phyloP scores from a whole-genome alignment of 2,888 invertebrate species.

The Tenthredo amoena region DNA sequence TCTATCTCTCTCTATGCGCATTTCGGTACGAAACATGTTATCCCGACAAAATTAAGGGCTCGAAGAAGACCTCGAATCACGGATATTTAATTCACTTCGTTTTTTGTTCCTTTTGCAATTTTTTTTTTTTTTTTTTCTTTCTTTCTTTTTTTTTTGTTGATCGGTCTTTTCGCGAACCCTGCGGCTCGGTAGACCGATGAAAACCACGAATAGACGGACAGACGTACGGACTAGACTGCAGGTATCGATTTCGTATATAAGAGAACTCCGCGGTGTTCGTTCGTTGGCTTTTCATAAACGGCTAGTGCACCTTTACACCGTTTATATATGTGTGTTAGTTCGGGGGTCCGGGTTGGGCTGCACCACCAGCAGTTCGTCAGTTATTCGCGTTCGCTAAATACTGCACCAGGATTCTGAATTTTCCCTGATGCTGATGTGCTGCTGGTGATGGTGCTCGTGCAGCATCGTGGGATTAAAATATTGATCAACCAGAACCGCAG shows the following conservation, averaged over 20 bases:
- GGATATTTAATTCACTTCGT: neutral
- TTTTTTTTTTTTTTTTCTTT: neutral
- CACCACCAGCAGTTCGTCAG: constrained; percentile 53
- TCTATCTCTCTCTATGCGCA: too few relatives aligned
- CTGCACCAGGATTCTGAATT: constrained; percentile 52
- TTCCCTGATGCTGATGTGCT: neutral
- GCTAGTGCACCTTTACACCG: constrained; percentile 48
- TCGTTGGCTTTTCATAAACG: constrained; percentile 41
- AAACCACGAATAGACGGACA: constrained; percentile 45
- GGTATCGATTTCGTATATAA: constrained; percentile 53
- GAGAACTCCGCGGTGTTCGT: constrained; percentile 44
- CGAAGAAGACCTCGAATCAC: neutral
- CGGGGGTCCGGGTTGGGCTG: constrained; percentile 2
- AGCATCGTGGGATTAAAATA: constrained; percentile 78
- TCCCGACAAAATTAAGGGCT: too few relatives aligned
- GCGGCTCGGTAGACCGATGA: constrained; percentile 41
- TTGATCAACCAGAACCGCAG: constrained; percentile 71
- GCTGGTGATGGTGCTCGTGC: constrained; percentile 56
- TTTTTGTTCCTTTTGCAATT: neutral
- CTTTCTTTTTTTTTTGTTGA: neutral
- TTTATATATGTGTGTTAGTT: constrained; percentile 2
- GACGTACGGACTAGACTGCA: constrained; percentile 52
- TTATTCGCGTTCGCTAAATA: constrained; percentile 73
- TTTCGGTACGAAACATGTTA: too few relatives aligned
- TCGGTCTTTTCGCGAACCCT: neutral